These are phyloP conservation scores for Nudaria mundana DNA, from an alignment of 2,888 invertebrate species.

Conservation along the genomic window DNA sequence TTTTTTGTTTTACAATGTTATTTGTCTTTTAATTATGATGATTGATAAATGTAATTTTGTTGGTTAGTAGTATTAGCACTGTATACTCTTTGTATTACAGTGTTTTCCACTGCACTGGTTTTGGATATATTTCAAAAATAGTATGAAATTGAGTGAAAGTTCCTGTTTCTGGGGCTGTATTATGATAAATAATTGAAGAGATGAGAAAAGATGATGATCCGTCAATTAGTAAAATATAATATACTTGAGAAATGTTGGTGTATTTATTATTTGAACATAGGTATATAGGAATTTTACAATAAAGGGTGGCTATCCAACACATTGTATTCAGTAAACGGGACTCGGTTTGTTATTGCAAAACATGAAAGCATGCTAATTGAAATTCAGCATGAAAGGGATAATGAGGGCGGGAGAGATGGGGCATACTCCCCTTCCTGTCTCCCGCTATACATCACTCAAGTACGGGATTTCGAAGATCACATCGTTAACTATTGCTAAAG, in stretches of 20 bases:
- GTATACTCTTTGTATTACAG: too few relatives aligned
- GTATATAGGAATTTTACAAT: not conserved
- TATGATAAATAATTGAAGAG: too few relatives aligned
- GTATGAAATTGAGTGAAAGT: too few relatives aligned
- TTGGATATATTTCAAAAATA: too few relatives aligned
- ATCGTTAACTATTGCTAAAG: constrained; percentile 37
- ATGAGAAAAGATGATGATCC: too few relatives aligned
- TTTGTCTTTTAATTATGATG: too few relatives aligned
- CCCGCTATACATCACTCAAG: constrained; percentile 55
- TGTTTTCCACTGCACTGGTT: too few relatives aligned
- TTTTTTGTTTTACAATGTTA: too few relatives aligned
- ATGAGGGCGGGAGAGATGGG: constrained; percentile 54
- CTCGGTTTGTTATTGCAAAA: constrained; percentile 70
- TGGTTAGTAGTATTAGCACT: too few relatives aligned
- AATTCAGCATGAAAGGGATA: constrained; percentile 81
- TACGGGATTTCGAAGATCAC: constrained; percentile 47
- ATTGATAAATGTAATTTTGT: too few relatives aligned
- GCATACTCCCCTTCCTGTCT: constrained; percentile 32
- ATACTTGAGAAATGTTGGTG: not conserved
- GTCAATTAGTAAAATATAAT: too few relatives aligned
- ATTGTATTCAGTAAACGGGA: constrained; percentile 50
- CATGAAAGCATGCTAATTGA: constrained; percentile 76
- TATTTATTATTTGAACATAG: not conserved
- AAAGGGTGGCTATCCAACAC: constrained; percentile 17
- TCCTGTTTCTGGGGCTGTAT: too few relatives aligned